Conservation (phyloP, 2,888 invertebrate genomes). For the Tipula confusa region DNA sequence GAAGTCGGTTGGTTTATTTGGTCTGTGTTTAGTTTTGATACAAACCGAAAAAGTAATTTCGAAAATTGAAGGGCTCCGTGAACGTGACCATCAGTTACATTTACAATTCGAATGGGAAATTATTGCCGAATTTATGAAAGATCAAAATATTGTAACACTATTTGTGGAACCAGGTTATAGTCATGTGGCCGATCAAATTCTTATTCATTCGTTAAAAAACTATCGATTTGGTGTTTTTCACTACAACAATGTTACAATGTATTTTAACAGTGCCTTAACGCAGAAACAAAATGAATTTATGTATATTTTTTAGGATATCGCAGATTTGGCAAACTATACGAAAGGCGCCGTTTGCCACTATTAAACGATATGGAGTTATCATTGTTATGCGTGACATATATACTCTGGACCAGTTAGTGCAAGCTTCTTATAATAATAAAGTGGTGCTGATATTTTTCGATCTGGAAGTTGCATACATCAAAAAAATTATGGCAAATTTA, state of each 20-base stretch:
- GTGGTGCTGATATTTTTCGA: neutral
- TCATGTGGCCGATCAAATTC: neutral
- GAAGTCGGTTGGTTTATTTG: too few species aligned
- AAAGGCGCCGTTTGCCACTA: neutral
- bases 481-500: neutral
- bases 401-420: neutral
- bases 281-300: neutral
- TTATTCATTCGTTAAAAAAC: neutral
- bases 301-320: neutral
- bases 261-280: too few species aligned
- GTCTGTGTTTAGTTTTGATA: too few species aligned
- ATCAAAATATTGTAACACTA: neutral
- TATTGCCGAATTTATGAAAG: neutral
- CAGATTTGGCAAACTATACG: neutral
- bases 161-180: neutral
- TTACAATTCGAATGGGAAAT: neutral
- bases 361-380: neutral
- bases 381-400: neutral
- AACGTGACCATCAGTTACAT: neutral
- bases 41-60: too few species aligned
- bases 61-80: neutral
- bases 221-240: neutral
- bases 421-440: neutral
- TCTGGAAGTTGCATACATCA: neutral
- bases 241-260: neutral